These are phyloP conservation scores for Lochmaea capreae DNA, from an alignment of 2,888 invertebrate species.

Conservation along the genomic window DNA sequence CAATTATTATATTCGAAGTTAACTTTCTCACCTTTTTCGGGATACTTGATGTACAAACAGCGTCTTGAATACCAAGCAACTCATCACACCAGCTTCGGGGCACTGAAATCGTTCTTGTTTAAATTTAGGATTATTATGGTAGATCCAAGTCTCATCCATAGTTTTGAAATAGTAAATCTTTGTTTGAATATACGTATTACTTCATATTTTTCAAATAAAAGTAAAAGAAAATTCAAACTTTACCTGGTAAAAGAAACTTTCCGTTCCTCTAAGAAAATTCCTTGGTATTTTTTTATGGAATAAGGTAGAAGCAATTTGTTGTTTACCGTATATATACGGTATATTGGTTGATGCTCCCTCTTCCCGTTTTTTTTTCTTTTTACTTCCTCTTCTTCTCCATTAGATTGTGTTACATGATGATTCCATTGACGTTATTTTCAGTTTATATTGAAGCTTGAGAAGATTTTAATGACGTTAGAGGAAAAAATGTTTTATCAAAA, in stretches of 20 bases:
- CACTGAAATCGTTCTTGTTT: too few relatives aligned
- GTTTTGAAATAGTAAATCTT: too few relatives aligned
- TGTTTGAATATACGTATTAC: too few relatives aligned
- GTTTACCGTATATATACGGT: not conserved
- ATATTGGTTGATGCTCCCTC: slow-evolving; percentile 10
- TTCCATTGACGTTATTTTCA: not conserved
- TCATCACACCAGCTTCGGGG: too few relatives aligned
- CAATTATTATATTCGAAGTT: too few relatives aligned
- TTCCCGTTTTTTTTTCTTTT: not conserved
- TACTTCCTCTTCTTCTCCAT: slow-evolving; percentile 9
- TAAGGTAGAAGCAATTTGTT: not conserved
- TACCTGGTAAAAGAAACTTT: not conserved
- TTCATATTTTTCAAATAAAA: too few relatives aligned
- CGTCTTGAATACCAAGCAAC: too few relatives aligned
- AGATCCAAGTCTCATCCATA: too few relatives aligned
- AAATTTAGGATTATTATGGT: too few relatives aligned
- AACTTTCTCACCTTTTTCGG: too few relatives aligned
- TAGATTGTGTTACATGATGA: not conserved
- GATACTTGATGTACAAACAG: too few relatives aligned
- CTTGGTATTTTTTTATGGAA: not conserved
- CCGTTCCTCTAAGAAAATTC: not conserved
- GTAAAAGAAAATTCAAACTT: not conserved
- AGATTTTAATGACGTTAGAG: slow-evolving; percentile 1
- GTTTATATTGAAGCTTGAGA: not conserved
- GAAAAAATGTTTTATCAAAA: not conserved